Conservation (phyloP, 2,797 vertebrate species). For the Microcaecilia unicolor region DNA sequence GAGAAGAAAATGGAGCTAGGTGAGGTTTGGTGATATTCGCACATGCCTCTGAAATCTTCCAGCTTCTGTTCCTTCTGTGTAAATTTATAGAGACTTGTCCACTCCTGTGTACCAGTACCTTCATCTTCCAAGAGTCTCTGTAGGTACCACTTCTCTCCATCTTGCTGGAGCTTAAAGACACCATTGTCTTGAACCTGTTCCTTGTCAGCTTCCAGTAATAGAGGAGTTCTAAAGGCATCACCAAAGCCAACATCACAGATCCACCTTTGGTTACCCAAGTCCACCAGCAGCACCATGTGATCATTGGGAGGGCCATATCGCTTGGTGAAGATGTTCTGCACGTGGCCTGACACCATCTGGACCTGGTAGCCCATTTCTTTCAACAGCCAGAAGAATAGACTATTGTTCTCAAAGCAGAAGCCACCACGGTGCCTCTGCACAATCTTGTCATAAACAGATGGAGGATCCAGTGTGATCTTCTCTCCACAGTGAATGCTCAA, state of each 20-base stretch:
- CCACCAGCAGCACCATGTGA: conserved; percentile 52
- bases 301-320: conserved; percentile 54
- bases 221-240: conserved; percentile 32
- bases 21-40: conserved; percentile 60
- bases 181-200: conserved; percentile 46
- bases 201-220: conserved; percentile 45
- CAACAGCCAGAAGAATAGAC: conserved; percentile 63
- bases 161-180: conserved; percentile 38
- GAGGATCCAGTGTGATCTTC: conserved; percentile 26
- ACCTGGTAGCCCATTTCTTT: conserved; percentile 45
- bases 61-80: conserved; percentile 35
- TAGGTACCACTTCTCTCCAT: conserved; percentile 20
- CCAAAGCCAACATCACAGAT: conserved; percentile 64
- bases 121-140: conserved; percentile 15
- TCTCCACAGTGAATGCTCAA: conserved; percentile 58
- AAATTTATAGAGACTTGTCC: conserved; percentile 54
- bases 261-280: conserved; percentile 39
- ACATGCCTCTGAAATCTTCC: conserved; percentile 57
- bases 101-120: neutral
- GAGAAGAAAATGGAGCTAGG: conserved; percentile 53
- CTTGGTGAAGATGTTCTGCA: conserved; percentile 21
- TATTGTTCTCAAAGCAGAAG: conserved; percentile 64
- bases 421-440: conserved; percentile 48
- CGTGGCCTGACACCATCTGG: conserved; percentile 45
- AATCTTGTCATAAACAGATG: conserved; percentile 54